phyloP scores from a whole-genome alignment of 23 tunicate species.

The Corella eumyota region DNA sequence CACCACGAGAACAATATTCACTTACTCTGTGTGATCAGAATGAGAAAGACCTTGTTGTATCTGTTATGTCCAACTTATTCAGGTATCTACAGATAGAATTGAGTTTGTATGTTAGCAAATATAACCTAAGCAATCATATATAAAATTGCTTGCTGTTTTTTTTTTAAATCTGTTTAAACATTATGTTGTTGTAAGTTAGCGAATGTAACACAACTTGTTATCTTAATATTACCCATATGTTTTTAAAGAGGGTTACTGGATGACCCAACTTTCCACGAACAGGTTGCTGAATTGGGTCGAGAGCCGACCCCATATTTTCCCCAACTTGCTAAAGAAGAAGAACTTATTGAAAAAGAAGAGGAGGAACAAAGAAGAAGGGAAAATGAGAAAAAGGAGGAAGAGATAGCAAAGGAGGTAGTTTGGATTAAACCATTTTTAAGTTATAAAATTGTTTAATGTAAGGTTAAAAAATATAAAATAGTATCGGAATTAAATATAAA shows the following conservation, averaged over 20 bases:
- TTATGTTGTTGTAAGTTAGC: background rate
- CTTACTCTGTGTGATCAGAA: conserved; percentile 45
- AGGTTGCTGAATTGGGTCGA: conserved; percentile 18
- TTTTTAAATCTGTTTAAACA: background rate
- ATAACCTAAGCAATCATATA: background rate
- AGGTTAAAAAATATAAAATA: no score
- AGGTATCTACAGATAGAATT: conserved; percentile 23
- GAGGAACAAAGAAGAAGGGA: conserved; percentile 1
- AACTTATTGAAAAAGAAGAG: conserved; percentile 4
- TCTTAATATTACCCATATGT: background rate
- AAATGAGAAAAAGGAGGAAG: no score
- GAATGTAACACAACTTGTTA: background rate
- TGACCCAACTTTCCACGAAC: conserved; percentile 74
- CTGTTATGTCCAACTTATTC: conserved; percentile 51
- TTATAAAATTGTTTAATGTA: no score
- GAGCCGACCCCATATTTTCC: conserved; percentile 55
- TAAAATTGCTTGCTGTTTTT: background rate
- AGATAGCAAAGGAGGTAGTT: no score
- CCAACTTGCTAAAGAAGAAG: conserved; percentile 60
- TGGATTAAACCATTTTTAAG: no score
- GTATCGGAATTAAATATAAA: no score
- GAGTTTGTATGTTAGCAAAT: background rate
- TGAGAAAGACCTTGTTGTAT: conserved; percentile 51
- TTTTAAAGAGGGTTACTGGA: conserved; percentile 65
- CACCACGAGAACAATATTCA: conserved; percentile 39